These are phyloP conservation scores for Sebastes flavidus DNA, from an alignment of 2,797 vertebrate species.

Conservation along the genomic window DNA sequence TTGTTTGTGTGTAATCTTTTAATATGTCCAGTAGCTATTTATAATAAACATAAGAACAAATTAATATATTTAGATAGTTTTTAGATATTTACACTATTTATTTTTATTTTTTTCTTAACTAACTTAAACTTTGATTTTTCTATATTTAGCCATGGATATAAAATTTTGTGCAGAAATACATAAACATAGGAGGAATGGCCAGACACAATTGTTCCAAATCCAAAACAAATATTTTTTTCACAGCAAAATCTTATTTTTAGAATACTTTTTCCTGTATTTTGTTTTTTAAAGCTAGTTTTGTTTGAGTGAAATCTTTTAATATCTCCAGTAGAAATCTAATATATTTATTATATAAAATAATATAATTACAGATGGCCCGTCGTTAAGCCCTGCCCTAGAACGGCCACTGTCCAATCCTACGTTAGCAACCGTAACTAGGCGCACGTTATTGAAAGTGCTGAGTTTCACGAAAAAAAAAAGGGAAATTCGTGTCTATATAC, in stretches of 20 bases:
- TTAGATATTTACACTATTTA: conserved; percentile 88
- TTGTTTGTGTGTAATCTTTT: not conserved
- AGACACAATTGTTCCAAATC: not conserved
- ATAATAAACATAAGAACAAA: not conserved
- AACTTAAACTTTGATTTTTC: not conserved
- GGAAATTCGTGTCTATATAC: too few species aligned
- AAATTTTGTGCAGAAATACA: too few species aligned
- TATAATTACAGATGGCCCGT: rapidly evolving
- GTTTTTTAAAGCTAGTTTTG: not conserved
- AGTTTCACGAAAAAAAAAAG: too few species aligned
- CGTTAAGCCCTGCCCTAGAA: too few species aligned
- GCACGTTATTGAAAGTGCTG: too few species aligned
- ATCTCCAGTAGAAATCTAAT: not conserved
- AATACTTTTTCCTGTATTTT: too few species aligned
- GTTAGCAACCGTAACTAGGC: too few species aligned
- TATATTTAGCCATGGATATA: not conserved
- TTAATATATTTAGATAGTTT: not conserved
- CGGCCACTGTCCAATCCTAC: too few species aligned
- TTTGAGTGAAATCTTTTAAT: not conserved
- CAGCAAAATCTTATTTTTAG: too few species aligned
- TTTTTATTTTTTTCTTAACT: too few species aligned
- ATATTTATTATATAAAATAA: not conserved
- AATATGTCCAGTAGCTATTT: not conserved
- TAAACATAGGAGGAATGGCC: too few species aligned
- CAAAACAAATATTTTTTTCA: rapidly evolving